Evolutionary conservation across 2,797 vertebrate species (phyloP).

Genomic region (Phalloptychus januarius): DNA sequence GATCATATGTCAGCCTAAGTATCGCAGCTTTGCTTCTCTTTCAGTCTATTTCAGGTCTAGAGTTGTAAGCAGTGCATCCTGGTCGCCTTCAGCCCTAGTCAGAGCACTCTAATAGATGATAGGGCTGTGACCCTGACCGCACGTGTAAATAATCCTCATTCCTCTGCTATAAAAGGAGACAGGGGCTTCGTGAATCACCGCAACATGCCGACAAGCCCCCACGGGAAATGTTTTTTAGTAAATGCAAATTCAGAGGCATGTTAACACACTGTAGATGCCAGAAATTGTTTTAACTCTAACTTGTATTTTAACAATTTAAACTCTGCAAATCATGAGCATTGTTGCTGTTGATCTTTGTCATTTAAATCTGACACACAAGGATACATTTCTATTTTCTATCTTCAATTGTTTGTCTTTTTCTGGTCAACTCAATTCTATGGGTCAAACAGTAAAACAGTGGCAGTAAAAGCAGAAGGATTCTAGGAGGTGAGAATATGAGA

Average conservation of each 20-base stretch:
- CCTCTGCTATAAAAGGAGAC: constrained; percentile 95
- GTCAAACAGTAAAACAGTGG: not conserved
- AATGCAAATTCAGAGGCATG: constrained; percentile 31
- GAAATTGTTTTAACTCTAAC: constrained; percentile 23
- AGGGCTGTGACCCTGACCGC: constrained; percentile 70
- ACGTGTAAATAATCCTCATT: constrained; percentile 87
- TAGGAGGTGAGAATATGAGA: constrained; percentile 8
- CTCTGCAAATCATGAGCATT: not conserved
- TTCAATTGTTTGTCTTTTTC: not conserved
- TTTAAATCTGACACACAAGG: not conserved
- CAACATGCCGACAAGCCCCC: constrained; percentile 64
- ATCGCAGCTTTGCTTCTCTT: constrained; percentile 14
- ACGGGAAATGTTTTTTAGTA: constrained; percentile 46
- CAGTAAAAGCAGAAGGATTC: not conserved
- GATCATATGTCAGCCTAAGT: not conserved
- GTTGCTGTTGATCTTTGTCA: not conserved
- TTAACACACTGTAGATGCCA: not conserved
- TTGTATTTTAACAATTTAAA: constrained; percentile 10
- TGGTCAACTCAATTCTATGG: not conserved
- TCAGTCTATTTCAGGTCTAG: constrained; percentile 27
- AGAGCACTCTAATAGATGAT: constrained; percentile 67
- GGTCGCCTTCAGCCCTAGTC: constrained; percentile 55
- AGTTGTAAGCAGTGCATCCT: constrained; percentile 48
- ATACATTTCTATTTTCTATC: constrained; percentile 2
- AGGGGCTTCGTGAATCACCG: constrained; percentile 80